Base-by-base conservation (phyloP, 2,888 invertebrate species). In the Matsumyia berberina region DNA sequence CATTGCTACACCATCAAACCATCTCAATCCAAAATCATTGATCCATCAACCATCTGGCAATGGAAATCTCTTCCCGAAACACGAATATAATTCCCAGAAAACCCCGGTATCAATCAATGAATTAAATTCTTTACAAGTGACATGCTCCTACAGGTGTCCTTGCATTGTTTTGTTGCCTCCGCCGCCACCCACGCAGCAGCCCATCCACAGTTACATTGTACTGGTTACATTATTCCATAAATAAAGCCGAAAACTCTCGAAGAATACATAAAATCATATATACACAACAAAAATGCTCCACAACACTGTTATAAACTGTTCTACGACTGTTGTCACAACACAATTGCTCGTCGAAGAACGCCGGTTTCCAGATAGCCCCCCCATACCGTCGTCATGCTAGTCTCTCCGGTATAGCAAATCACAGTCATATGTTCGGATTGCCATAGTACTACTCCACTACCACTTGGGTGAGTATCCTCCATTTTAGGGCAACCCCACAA, bases 141-240 rank as follows among this genome's bases (percentile, higher is more conserved):
- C 85, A 79, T 70, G 74, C 58, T 85, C 70, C 80, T 79, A 85
- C 85, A 85, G 85, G 85, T 85, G 85, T 70, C 66, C 69, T 70
- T 80, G 74, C 85, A 85, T 79, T 79, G 85, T 85, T 74, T 60
- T 66, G 44, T 29, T 17, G 35, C 17, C 29, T 15, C 7, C 29
- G 11, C 15, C 29, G 7, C 19, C 31, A 15, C 46, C 29, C 11
- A 39, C 0, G 24, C n/a, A 39, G 33, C 8, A n/a, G n/a, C n/a
- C n/a, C n/a, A n/a, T n/a, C 35, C 39, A 39, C 8, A 39, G 37
- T 73, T 73, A 53, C 44, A 66, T 42, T 70, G 49, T 81, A 72
- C 33, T 62, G 73, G 73, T 62, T 37, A 83, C 79, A 83, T 69
- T 69, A 83, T 83, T 83, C 74, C 76, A 85, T 85, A 85, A 85